Evolutionary conservation across 2,113 vertebrate genomes (phyloP).

Genomic region (Clarias batrachus): DNA sequence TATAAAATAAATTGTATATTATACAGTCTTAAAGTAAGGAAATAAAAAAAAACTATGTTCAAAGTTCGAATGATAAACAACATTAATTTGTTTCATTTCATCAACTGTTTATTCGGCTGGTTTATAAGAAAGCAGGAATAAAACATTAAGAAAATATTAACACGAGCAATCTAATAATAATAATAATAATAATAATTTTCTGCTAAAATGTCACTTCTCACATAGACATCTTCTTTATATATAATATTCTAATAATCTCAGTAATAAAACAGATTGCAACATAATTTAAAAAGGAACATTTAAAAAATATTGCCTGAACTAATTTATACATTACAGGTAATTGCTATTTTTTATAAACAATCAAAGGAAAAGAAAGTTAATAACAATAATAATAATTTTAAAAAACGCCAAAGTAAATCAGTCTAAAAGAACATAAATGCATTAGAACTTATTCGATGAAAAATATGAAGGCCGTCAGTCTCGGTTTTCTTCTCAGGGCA

Average conservation of each 20-base stretch:
- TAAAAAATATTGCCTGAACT: neutral
- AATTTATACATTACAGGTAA: too few relatives aligned
- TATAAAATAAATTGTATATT: neutral
- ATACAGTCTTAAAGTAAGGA: neutral
- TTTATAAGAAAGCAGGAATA: neutral
- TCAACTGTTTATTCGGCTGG: neutral
- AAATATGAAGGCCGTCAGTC: slow-evolving; percentile 19
- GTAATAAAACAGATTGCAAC: neutral
- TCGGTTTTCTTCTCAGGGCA: slow-evolving; percentile 15
- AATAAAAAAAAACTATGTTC: slow-evolving; percentile 13
- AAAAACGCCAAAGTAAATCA: neutral
- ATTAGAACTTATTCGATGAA: slow-evolving; percentile 12
- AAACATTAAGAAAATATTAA: neutral
- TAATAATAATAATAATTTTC: neutral
- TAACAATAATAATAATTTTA: neutral
- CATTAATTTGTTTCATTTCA: neutral
- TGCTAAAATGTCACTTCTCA: neutral
- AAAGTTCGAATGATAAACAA: neutral
- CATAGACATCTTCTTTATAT: neutral
- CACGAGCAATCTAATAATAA: neutral
- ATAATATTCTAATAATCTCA: neutral
- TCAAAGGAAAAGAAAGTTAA: neutral
- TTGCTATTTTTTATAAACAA: neutral
- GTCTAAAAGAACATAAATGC: neutral
- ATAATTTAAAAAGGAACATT: neutral